Base-by-base conservation (phyloP, 2,888 invertebrate genomes). In the Kryphioiulus occultus region DNA sequence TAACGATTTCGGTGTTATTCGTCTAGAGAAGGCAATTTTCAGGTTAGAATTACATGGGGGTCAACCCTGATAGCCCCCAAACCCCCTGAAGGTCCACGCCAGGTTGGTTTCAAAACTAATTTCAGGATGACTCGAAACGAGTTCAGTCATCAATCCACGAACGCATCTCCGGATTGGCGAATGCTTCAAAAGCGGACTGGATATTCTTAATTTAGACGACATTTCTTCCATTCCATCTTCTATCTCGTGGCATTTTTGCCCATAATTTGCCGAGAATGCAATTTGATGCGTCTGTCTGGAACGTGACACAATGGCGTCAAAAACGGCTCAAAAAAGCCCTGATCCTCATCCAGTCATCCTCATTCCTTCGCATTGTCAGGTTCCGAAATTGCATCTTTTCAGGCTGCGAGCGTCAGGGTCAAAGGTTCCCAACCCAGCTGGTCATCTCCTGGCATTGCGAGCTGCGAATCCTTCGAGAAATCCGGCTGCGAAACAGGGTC, bases 351-450 rank as follows among this genome's bases (percentile, higher is more conserved):
- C 4, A 59, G 59, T n/a, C 42, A 42, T 4, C n/a, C n/a, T n/a
- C n/a, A n/a, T n/a, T n/a, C n/a, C n/a, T n/a, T n/a, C n/a, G n/a
- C n/a, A n/a, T n/a, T n/a, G n/a, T n/a, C n/a, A 59, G n/a, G 59
- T 59, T 59, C 68, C n/a, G 68, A 68, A 68, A 68, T 68, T 68
- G 68, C 68, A 26, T 68, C 68, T 68, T 68, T 68, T 68, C 68
- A 68, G 68, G 7, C n/a, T 22, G 68, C 22, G 22, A 68, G 22
- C 22, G 19, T n/a, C 4, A n/a, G 59, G 59, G 59, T 59, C n/a
- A 59, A 59, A 9, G n/a, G 59, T 53, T 35, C 7, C 3, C 22
- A 68, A 22, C 68, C 68, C 68, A 68, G 68, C 68, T 68, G 68
- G 68, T 68, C 68, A 68, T 59, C n/a, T 59, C n/a, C 35, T 35